Conservation (phyloP, 2,113 vertebrate species). For the Eleginops maclovinus region DNA sequence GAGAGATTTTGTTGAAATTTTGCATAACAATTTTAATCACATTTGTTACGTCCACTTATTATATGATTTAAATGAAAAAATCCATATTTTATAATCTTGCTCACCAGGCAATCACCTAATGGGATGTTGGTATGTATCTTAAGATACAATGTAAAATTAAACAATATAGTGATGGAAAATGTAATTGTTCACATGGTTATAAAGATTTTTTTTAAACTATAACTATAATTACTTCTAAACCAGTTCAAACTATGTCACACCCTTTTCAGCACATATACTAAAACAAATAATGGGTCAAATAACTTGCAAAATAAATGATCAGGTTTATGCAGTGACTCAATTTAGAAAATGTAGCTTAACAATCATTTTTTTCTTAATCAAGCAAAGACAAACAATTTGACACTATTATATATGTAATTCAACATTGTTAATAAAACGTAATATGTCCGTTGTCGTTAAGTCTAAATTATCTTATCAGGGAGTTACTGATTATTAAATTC, state of each 20-base stretch:
- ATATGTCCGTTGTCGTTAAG: not conserved
- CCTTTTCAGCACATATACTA: not conserved
- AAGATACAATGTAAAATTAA: slow-evolving; percentile 19
- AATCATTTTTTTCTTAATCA: too few relatives aligned
- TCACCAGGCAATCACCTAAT: slow-evolving; percentile 5
- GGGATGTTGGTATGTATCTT: slow-evolving; percentile 15
- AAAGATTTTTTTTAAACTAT: not conserved
- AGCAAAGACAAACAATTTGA: too few relatives aligned
- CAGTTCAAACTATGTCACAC: slow-evolving; percentile 16
- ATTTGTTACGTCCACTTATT: not conserved
- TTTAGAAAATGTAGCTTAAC: not conserved
- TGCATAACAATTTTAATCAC: not conserved
- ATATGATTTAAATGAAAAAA: not conserved
- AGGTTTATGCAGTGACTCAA: not conserved
- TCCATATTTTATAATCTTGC: not conserved
- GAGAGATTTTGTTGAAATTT: slow-evolving; percentile 3
- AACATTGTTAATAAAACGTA: not conserved
- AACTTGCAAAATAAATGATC: not conserved
- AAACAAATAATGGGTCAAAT: not conserved
- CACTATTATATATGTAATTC: too few relatives aligned
- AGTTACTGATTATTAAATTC: not conserved
- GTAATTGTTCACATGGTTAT: slow-evolving; percentile 4
- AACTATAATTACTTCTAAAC: not conserved
- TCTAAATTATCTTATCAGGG: not conserved
- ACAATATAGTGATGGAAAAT: not conserved